Conservation (phyloP, 2,797 vertebrate genomes). For the Bufotes viridis region DNA sequence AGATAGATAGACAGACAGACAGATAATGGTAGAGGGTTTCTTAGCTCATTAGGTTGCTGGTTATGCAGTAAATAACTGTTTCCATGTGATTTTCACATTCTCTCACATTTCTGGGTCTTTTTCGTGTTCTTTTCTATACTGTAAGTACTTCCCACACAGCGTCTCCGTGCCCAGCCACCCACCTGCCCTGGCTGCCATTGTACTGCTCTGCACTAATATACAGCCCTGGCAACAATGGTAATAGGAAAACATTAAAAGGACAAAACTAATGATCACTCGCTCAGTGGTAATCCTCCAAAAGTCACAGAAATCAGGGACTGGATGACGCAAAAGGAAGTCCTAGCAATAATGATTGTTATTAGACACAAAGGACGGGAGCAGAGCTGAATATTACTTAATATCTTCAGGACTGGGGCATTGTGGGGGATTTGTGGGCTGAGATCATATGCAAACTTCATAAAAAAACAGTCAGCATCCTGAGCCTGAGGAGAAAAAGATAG, state of each 20-base stretch:
- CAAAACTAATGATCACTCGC: slow-evolving; percentile 35
- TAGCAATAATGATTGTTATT: not conserved
- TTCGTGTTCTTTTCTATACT: slow-evolving; percentile 21
- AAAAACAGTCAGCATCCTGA: too few relatives aligned
- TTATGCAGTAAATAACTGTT: not conserved
- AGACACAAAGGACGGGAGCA: not conserved
- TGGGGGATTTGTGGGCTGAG: too few relatives aligned
- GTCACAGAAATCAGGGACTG: not conserved
- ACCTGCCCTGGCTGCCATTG: slow-evolving; percentile 56
- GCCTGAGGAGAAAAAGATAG: not conserved
- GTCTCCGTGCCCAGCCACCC: slow-evolving; percentile 45
- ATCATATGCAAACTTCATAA: too few relatives aligned
- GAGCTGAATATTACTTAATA: not conserved
- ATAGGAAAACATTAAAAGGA: slow-evolving; percentile 44
- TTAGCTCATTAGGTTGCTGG: too few relatives aligned
- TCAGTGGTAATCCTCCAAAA: slow-evolving; percentile 20
- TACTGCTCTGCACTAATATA: slow-evolving; percentile 47
- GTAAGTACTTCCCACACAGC: slow-evolving; percentile 52
- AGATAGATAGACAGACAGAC: not conserved
- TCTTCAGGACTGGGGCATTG: too few relatives aligned
- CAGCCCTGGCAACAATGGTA: slow-evolving; percentile 4
- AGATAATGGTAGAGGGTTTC: not conserved
- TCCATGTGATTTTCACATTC: not conserved
- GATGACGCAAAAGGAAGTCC: slow-evolving; percentile 51
- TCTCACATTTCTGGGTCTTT: not conserved